Percentiles rank a stretch among this genome's conserved stretches.
Evolutionary conservation across 2,888 invertebrate genomes (phyloP).

Genomic region (Drepana falcataria): DNA sequence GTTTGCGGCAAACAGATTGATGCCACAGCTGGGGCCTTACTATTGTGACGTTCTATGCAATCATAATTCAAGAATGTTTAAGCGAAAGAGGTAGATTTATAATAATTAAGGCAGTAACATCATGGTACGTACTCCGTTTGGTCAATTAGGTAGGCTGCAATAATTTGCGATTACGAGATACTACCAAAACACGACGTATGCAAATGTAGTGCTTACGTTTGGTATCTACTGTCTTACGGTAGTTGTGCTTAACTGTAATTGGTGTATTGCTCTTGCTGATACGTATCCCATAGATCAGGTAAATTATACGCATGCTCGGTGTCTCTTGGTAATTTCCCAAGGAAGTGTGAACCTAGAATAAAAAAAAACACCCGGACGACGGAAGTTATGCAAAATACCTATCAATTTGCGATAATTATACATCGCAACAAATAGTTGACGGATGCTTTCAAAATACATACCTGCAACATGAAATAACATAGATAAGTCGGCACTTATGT

Average conservation of each 20-base stretch:
- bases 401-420: conserved; percentile 43
- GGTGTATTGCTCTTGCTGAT: neutral
- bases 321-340: neutral
- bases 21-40: too few relatives aligned
- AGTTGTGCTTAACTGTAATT: neutral
- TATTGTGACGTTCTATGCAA: too few relatives aligned
- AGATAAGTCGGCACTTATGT: conserved; percentile 25
- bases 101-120: too few relatives aligned
- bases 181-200: too few relatives aligned
- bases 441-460: conserved; percentile 36
- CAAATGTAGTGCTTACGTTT: neutral
- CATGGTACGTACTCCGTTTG: too few relatives aligned
- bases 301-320: neutral
- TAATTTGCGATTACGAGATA: too few relatives aligned
- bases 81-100: conserved; percentile 1
- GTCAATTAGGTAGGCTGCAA: too few relatives aligned
- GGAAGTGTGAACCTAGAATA: conserved; percentile 5
- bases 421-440: conserved; percentile 14
- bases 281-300: neutral
- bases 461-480: conserved; percentile 24
- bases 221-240: neutral
- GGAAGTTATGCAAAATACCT: conserved; percentile 32
- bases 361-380: conserved; percentile 27
- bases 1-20: conserved; percentile 18
- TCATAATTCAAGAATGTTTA: too few relatives aligned